Percentiles rank a stretch among this genome's conserved stretches.
Conservation (phyloP, 1,140 invertebrate species). For the Brachionus manjavacas region DNA sequence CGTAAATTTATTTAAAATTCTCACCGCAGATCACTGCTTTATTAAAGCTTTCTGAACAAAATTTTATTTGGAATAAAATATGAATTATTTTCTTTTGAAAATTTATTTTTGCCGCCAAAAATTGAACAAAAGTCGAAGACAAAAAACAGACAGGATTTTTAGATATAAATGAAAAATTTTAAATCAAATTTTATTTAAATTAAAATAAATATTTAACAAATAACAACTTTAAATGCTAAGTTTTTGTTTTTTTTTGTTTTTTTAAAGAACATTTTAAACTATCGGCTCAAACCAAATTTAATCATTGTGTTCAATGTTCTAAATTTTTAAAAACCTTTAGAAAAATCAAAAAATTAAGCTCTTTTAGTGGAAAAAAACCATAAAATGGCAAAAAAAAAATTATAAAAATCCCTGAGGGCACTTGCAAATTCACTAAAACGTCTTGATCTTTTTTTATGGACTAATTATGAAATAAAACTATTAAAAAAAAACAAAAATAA, state of each 20-base stretch:
- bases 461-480: constrained; percentile 25
- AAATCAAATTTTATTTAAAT: constrained; percentile 30
- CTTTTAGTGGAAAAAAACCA: not conserved
- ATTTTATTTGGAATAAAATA: no score
- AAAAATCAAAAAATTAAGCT: not conserved
- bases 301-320: not conserved
- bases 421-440: constrained; percentile 13
- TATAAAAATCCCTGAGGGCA: constrained; percentile 29
- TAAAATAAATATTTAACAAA: constrained; percentile 42
- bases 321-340: not conserved
- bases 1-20: no score
- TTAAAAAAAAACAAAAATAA: constrained; percentile 13
- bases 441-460: not conserved
- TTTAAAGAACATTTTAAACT: not conserved
- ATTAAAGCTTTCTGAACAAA: no score
- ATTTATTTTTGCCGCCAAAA: no score
- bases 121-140: no score
- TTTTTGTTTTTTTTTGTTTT: not conserved
- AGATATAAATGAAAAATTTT: not conserved
- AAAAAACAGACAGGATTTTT: no score
- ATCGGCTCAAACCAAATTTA: not conserved
- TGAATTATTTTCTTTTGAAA: no score
- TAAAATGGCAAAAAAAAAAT: not conserved
- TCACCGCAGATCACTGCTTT: no score
- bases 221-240: constrained; percentile 12